These are phyloP conservation scores for Muntiacus reevesi DNA, from an alignment of 2,113 vertebrate genomes.

Conservation along the genomic window DNA sequence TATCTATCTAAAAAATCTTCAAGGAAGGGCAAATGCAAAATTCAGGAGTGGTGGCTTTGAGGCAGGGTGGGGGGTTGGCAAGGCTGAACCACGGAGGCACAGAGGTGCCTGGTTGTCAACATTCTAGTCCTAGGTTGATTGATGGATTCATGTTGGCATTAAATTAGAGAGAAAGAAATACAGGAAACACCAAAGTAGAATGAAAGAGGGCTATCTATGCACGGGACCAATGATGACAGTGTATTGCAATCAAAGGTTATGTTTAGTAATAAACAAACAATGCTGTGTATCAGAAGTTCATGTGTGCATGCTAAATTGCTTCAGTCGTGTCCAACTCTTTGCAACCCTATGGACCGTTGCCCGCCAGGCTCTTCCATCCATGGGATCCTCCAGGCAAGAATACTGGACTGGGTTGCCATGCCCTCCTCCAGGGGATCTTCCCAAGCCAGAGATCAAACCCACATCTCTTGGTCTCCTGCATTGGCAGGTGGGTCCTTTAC, in stretches of 20 bases:
- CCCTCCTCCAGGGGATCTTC: background rate
- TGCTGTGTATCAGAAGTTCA: background rate
- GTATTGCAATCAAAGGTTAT: background rate
- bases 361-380: background rate
- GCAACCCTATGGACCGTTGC: background rate
- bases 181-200: background rate
- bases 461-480: background rate
- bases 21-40: background rate
- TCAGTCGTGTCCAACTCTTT: background rate
- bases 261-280: background rate
- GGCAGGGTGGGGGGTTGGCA: background rate
- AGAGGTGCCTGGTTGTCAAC: fast-evolving
- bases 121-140: background rate
- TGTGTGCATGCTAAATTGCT: background rate
- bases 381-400: background rate
- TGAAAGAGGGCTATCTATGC: background rate
- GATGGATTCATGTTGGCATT: background rate
- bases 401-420: background rate
- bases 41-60: background rate
- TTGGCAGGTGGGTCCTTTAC: background rate
- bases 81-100: background rate
- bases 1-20: background rate
- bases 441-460: background rate
- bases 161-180: background rate
- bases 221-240: background rate